A percentile compares a stretch with the other conserved stretches of the same genome.
Conservation (phyloP, 64 coral and sea anemone species). For the Actinia equina region DNA sequence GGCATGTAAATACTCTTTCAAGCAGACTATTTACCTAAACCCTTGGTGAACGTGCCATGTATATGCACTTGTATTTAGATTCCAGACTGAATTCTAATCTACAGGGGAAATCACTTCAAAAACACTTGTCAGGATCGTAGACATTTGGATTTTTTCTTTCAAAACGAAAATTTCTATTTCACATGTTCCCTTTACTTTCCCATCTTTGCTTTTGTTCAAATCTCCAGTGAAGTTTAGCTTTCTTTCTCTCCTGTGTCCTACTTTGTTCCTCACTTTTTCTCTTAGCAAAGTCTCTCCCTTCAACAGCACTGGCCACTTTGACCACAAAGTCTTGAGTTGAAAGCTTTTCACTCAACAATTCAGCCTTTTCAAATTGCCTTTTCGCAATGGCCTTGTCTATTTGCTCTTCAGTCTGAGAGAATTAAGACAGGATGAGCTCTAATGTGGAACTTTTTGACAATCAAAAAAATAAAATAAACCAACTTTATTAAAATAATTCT, state of each 20-base stretch:
- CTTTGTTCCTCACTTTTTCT: constrained; percentile 22
- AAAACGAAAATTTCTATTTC: background rate
- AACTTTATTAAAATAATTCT: no score
- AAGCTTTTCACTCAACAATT: constrained; percentile 33
- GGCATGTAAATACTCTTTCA: no score
- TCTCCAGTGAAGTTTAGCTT: constrained; percentile 47
- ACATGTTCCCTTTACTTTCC: constrained; percentile 79
- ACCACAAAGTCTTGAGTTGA: constrained; percentile 33
- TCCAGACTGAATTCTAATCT: no score
- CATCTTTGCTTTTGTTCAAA: constrained; percentile 70
- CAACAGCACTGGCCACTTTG: constrained; percentile 34
- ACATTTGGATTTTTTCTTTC: no score
- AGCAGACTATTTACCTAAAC: no score
- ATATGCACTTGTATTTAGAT: no score
- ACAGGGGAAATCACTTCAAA: no score
- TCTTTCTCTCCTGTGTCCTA: constrained; percentile 34
- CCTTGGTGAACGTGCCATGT: no score
- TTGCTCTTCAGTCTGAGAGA: constrained; percentile 13
- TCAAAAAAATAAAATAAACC: no score
- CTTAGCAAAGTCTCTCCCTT: constrained; percentile 49
- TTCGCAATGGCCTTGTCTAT: constrained; percentile 37
- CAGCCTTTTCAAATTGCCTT: constrained; percentile 23
- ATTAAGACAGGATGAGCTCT: background rate
- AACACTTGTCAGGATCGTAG: no score
- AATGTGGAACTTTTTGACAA: no score